These are phyloP conservation scores for Macaria liturata DNA, from an alignment of 2,888 invertebrate genomes.

Conservation along the genomic window DNA sequence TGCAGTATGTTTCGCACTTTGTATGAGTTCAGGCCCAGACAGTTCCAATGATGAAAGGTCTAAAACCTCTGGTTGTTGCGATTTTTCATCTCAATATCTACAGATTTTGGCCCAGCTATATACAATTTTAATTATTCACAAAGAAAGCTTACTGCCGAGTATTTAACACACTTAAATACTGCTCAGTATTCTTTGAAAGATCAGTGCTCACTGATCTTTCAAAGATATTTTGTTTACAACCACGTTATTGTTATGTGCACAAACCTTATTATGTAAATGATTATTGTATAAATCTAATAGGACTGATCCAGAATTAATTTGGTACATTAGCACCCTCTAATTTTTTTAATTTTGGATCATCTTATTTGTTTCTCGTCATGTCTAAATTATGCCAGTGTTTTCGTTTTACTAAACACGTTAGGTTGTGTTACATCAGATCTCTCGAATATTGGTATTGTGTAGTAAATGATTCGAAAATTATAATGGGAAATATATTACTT, in stretches of 20 bases:
- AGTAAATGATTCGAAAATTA: too few species aligned
- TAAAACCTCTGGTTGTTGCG: conserved; percentile 6
- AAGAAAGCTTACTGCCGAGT: conserved; percentile 9
- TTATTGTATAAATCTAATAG: too few species aligned
- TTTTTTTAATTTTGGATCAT: too few species aligned
- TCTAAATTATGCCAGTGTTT: too few species aligned
- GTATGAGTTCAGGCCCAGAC: too few species aligned
- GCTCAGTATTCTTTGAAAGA: too few species aligned
- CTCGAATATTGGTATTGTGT: conserved; percentile 42
- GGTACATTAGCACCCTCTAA: too few species aligned
- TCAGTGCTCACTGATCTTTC: conserved; percentile 12
- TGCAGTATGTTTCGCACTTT: too few species aligned
- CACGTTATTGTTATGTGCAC: too few species aligned
- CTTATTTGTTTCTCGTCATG: too few species aligned
- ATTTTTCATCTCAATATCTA: conserved; percentile 12
- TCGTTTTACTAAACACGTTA: conserved; percentile 22
- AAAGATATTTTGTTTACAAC: not conserved
- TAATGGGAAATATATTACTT: not conserved
- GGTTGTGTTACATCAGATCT: conserved; percentile 61
- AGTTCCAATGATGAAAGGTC: not conserved
- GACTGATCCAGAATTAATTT: too few species aligned
- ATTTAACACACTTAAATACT: conserved; percentile 2
- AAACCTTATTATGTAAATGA: too few species aligned
- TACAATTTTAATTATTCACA: not conserved
- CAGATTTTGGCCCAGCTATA: conserved; percentile 7